Percentiles rank a stretch among this genome's conserved stretches.
Evolutionary conservation across 2,113 vertebrate genomes (phyloP).

Genomic region (Turdus rufiventris): DNA sequence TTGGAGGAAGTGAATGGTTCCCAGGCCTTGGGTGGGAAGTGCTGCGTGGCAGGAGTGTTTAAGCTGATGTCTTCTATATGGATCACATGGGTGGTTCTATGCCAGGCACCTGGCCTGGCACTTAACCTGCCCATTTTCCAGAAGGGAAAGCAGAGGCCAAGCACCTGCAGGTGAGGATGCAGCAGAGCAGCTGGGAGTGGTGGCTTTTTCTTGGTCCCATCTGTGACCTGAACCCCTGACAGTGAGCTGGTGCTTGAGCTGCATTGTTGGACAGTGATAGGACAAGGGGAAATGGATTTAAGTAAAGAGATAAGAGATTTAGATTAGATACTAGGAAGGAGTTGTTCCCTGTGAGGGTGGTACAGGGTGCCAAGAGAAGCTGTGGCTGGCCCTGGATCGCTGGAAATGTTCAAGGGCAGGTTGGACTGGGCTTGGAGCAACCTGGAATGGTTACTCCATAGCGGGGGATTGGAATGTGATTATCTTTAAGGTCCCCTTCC

Average conservation of each 20-base stretch:
- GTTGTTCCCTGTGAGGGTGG: not conserved
- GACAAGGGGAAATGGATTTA: not conserved
- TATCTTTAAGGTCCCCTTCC: not conserved
- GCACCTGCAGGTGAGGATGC: not conserved
- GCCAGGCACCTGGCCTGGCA: not conserved
- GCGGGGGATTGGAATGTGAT: not conserved
- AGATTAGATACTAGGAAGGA: not conserved
- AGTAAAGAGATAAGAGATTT: not conserved
- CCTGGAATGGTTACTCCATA: not conserved
- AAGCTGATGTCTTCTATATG: not conserved
- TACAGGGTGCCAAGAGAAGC: not conserved
- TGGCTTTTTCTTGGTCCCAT: not conserved
- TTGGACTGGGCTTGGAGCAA: accelerated
- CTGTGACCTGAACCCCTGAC: not conserved
- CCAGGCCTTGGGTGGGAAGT: not conserved
- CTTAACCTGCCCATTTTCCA: not conserved
- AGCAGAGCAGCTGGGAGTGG: not conserved
- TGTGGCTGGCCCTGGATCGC: not conserved
- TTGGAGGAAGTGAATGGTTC: not conserved
- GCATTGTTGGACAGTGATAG: not conserved
- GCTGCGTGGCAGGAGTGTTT: not conserved
- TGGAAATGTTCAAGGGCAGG: accelerated
- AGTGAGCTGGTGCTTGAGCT: not conserved
- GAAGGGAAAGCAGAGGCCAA: not conserved
- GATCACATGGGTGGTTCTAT: accelerated